Base-by-base conservation (phyloP, 2,797 vertebrate species). In the Spinus pinus region DNA sequence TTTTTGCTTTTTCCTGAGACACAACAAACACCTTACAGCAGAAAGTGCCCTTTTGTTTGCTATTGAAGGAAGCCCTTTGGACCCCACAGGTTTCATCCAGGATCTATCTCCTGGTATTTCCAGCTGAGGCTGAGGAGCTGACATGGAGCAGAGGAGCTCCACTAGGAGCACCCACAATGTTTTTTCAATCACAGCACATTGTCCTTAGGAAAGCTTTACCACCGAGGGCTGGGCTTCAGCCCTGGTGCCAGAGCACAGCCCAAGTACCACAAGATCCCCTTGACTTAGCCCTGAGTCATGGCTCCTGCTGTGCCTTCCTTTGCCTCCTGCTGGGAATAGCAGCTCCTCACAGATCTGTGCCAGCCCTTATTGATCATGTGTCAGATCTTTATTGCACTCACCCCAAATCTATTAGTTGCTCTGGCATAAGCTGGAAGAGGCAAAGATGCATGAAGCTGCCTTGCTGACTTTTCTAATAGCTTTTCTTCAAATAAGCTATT, bases 161-260 rank as follows among this genome's bases (percentile, higher is more conserved):
- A 19, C 14, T 1, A 16, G 53, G n/a, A 82, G 44, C 30, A 54
- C 11, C 31, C 30, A 15, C 31, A 14, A 8, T 1, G 10, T 42
- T n/a, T 65, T 35, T 18, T 13, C 41, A 54, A 79, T 30, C 22
- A 35, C 21, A 61, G 47, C 33, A 69, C 0, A 0, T 0, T 54
- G 42, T 21, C 73, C 42, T 62, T 46, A n/a, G 37, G 33, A 65
- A 82, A 93, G 10, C 37, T 58, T 49, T 49, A 27, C 12, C 31
- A 2, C 24, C 15, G 54, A 15, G 39, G 30, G 9, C 2, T 74
- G 53, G n/a, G 46, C 67, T 92, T 25, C 33, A 77, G 60, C 7
- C 1, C 31, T 33, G 46, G 14, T 31, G 37, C 31, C 6, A 3
- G 24, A 54, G 56, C 24, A 30, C 23, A 46, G 37, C 69, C 28